Evolutionary conservation across 2,797 vertebrate genomes (phyloP), one percentile per base, ranked within the genome.

Genomic region (Anabacerthia variegaticeps): DNA sequence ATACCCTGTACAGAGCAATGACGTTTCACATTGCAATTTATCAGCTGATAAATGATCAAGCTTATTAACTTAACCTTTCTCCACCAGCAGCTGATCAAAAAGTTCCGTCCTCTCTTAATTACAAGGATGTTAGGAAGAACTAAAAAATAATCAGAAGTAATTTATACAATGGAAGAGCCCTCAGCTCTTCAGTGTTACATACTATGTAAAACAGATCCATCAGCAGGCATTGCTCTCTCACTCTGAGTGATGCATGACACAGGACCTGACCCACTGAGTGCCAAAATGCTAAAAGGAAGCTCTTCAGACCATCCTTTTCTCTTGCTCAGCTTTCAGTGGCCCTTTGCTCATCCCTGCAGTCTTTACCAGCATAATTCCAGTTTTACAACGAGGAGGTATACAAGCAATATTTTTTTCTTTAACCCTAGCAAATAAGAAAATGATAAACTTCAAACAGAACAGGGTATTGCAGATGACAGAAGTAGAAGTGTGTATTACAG

Each of bases 61-160:
- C 16, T 72, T 86, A 75, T 88, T 85, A 74, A 84, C 91, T 84
- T 79, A 95, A 81, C 74, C 74, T 74, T 63, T 82, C 43, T 36
- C 22, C 34, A 37, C 48, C 32, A 59, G 52, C 27, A 76, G 37
- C 4, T 65, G 68, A 65, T 22, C 54, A 73, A 77, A 88, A 87
- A 89, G 26, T 44, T 62, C 28, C 36, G 39, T 82, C 52, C 21
- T 74, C 21, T 75, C 54, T 48, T 51, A 75, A 92, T 76, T 44
- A 59, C 22, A 91, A 48, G 41, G 30, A 51, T 20, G 88, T 77
- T 52, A 90, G 34, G 22, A 67, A 27, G 71, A 92, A 68, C 36
- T 44, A 51, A 71, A 88, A 94, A 66, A 61, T 20, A 88, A 92
- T 55, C 44, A 1, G 43, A 48, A 92, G 41, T 26, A 36, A 87